These are phyloP conservation scores for Ardeotis arabs DNA, from an alignment of 2,113 vertebrate genomes.

Conservation along the genomic window DNA sequence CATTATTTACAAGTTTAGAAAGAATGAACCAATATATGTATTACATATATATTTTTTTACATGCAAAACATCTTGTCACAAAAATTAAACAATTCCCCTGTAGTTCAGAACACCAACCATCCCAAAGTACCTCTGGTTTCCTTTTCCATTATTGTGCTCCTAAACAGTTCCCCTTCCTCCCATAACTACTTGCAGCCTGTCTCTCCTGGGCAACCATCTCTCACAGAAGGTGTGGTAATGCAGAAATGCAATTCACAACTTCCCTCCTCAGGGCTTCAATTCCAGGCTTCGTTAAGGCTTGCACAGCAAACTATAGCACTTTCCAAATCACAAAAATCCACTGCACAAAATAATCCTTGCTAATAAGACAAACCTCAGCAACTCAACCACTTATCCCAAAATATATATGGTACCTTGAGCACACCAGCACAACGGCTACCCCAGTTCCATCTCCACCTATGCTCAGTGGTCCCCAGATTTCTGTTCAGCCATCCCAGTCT, in stretches of 20 bases:
- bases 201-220: neutral
- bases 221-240: neutral
- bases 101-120: neutral
- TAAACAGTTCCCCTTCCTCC: neutral
- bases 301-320: neutral
- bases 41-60: neutral
- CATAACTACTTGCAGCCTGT: neutral
- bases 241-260: neutral
- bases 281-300: neutral
- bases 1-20: neutral
- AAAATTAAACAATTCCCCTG: neutral
- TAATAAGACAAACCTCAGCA: neutral
- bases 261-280: neutral
- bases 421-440: neutral
- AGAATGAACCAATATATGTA: neutral
- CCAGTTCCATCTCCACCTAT: fast-evolving
- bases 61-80: neutral
- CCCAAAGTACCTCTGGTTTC: neutral
- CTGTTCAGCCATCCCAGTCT: neutral
- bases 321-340: neutral
- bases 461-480: neutral
- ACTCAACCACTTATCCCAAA: neutral
- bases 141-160: neutral
- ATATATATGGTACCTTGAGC: neutral
- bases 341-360: neutral